Conservation (phyloP, 2,113 vertebrate species). For the Phaethon lepturus region DNA sequence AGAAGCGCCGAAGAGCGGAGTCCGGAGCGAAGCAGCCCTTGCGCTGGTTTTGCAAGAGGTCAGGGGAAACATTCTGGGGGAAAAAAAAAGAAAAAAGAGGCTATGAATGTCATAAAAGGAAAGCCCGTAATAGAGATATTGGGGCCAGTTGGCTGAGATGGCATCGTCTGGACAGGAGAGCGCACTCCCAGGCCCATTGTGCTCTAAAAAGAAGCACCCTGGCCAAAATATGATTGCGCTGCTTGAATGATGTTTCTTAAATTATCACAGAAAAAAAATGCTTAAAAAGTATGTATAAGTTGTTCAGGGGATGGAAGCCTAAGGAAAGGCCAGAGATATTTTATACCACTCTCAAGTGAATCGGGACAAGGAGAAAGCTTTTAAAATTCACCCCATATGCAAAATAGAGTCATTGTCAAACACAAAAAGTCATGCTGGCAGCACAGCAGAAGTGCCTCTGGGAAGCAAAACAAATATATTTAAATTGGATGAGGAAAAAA, state of each 20-base stretch:
- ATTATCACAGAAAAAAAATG: neutral
- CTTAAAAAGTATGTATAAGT: neutral
- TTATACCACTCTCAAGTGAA: neutral
- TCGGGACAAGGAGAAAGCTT: neutral
- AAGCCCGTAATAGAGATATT: neutral
- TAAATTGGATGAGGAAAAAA: neutral
- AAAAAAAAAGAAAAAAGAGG: neutral
- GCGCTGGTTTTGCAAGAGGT: accelerated
- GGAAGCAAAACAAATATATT: slow-evolving; percentile 8
- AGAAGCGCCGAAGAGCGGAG: accelerated
- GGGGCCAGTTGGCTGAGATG: neutral
- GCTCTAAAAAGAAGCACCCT: neutral
- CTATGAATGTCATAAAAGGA: neutral
- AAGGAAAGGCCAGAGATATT: neutral
- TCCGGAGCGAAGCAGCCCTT: accelerated
- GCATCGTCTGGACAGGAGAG: neutral
- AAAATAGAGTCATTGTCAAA: neutral
- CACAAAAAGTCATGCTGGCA: neutral
- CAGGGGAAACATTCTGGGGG: neutral
- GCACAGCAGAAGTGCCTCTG: neutral
- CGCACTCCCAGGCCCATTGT: neutral
- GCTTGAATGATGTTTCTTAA: neutral
- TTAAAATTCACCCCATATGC: neutral
- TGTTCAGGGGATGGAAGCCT: neutral
- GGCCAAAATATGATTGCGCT: neutral